These are phyloP conservation scores for Frankliniella intonsa DNA, from an alignment of 2,888 invertebrate species.

Conservation along the genomic window DNA sequence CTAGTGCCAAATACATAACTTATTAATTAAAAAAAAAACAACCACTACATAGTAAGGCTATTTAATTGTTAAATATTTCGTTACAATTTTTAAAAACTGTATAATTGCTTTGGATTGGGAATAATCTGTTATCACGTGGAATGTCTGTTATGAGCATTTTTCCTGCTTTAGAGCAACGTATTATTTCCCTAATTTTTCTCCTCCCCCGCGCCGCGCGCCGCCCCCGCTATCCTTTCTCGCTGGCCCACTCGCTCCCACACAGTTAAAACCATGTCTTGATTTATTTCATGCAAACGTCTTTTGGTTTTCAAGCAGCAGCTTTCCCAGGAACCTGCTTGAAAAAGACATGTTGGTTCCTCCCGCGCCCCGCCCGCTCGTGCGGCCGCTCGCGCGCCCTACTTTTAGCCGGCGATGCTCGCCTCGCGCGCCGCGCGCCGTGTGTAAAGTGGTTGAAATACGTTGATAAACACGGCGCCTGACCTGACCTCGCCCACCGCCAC, in stretches of 20 bases:
- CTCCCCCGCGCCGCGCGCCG: no score
- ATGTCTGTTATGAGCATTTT: no score
- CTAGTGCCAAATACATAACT: no score
- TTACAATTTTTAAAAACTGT: neutral
- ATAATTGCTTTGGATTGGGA: neutral
- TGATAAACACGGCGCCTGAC: neutral
- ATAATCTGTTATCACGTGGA: neutral
- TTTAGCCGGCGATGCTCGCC: neutral
- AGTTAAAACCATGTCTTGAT: no score
- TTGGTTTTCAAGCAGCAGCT: no score
- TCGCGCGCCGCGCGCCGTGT: no score
- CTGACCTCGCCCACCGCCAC: neutral
- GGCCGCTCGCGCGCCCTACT: neutral
- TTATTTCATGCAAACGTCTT: no score
- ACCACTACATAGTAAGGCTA: neutral
- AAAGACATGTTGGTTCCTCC: no score
- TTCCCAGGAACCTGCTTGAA: no score
- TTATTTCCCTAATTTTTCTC: neutral
- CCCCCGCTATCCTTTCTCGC: no score
- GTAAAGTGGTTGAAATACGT: neutral
- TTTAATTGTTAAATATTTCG: neutral
- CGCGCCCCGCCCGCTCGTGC: neutral
- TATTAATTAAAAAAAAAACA: neutral
- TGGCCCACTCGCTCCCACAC: no score
- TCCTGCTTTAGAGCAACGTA: no score